Evolutionary conservation across 2,888 invertebrate genomes (phyloP).

Genomic region (Archips crataeganus): DNA sequence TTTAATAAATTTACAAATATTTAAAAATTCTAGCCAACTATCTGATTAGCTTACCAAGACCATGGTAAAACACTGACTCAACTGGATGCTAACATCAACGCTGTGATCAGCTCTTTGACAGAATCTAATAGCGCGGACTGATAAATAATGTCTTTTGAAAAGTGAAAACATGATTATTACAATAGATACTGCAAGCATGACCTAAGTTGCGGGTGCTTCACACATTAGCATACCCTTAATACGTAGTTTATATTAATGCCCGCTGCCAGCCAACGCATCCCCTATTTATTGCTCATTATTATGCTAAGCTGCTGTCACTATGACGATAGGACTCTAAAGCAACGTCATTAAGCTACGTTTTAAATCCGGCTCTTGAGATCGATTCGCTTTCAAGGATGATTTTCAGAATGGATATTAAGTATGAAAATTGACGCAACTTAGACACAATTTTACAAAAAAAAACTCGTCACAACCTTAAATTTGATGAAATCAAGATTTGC

Average conservation of each 20-base stretch:
- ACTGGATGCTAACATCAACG: too few species aligned
- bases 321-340: conserved; percentile 4
- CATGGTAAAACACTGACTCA: too few species aligned
- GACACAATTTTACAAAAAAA: too few species aligned
- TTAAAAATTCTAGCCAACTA: too few species aligned
- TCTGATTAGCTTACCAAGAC: too few species aligned
- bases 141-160: neutral
- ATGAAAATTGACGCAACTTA: neutral
- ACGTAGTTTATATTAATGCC: conserved; percentile 37
- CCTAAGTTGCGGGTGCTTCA: conserved; percentile 22
- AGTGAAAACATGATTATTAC: neutral
- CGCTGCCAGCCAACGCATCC: conserved; percentile 35
- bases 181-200: conserved; percentile 16
- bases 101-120: too few species aligned
- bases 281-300: conserved; percentile 33
- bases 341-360: neutral
- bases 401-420: neutral
- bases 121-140: too few species aligned
- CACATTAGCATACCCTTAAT: conserved; percentile 30
- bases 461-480: too few species aligned
- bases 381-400: neutral
- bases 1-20: too few species aligned
- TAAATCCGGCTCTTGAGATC: neutral
- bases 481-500: too few species aligned
- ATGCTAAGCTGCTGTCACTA: conserved; percentile 18